These are phyloP conservation scores for Labeo calbasu DNA, from an alignment of 2,797 vertebrate species.

Conservation along the genomic window DNA sequence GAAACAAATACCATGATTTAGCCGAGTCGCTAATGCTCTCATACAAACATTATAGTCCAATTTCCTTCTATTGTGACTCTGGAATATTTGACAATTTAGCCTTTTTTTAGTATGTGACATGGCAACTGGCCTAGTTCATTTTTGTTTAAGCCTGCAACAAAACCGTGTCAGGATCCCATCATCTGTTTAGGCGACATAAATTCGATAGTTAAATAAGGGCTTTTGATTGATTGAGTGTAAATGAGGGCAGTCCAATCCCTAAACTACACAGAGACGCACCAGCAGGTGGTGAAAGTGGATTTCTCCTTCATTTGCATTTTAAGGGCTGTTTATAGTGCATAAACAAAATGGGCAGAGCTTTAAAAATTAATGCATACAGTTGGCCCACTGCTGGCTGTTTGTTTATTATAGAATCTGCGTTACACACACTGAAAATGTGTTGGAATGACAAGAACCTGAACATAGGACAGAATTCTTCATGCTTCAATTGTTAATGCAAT, in stretches of 20 bases:
- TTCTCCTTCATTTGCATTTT: constrained; percentile 45
- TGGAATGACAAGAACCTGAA: constrained; percentile 2
- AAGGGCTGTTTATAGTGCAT: constrained; percentile 37
- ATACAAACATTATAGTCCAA: constrained; percentile 10
- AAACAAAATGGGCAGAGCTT: constrained; percentile 41
- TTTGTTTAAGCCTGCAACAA: constrained; percentile 39
- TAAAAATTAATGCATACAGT: constrained; percentile 43
- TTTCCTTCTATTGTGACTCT: constrained; percentile 9
- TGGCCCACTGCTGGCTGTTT: constrained; percentile 35
- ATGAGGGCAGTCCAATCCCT: constrained; percentile 10
- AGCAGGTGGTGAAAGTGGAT: constrained; percentile 37
- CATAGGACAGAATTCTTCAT: background rate
- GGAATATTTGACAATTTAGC: constrained; percentile 13
- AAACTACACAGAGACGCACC: constrained; percentile 20
- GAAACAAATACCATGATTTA: constrained; percentile 36
- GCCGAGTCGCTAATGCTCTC: background rate
- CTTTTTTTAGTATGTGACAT: constrained; percentile 15
- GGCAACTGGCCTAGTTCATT: background rate
- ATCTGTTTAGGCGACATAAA: constrained; percentile 17
- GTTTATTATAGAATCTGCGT: background rate
- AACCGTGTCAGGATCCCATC: constrained; percentile 29
- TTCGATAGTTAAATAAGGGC: constrained; percentile 7
- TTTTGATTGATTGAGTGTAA: constrained; percentile 30
- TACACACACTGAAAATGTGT: background rate
- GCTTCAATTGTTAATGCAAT: background rate